A percentile compares a stretch with the other conserved stretches of the same genome.
Evolutionary conservation across 2,113 vertebrate genomes (phyloP).

Genomic region (Xiphophorus couchianus): DNA sequence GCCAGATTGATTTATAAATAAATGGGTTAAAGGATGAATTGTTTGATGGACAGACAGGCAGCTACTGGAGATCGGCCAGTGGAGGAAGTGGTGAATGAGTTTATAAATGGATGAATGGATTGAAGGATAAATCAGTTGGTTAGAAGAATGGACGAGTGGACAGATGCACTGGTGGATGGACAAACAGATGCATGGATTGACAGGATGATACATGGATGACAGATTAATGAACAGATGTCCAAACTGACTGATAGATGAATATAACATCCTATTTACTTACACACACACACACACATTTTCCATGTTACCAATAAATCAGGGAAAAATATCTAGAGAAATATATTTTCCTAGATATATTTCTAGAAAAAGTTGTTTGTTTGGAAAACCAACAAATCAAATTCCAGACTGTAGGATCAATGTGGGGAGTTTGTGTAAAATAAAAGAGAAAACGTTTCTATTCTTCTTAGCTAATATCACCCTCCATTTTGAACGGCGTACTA

Average conservation of each 20-base stretch:
- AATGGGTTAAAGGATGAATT: not conserved
- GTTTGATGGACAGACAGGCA: not conserved
- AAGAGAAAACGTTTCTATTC: conserved; percentile 28
- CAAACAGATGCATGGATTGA: not conserved
- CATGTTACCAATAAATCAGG: not conserved
- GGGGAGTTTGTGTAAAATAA: conserved; percentile 17
- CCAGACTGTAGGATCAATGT: not conserved
- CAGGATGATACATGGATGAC: too few relatives aligned
- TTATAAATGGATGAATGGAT: not conserved
- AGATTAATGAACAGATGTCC: not conserved
- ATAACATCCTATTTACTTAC: not conserved
- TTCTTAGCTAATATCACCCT: conserved; percentile 37
- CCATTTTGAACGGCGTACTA: conserved; percentile 44
- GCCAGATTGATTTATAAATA: too few relatives aligned
- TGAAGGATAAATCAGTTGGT: not conserved
- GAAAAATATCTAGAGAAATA: not conserved
- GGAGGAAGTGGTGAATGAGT: not conserved
- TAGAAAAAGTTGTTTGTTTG: not conserved
- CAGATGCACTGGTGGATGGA: not conserved
- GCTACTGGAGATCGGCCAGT: too few relatives aligned
- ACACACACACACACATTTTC: not conserved
- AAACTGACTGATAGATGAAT: not conserved
- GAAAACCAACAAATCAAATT: not conserved
- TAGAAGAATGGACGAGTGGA: not conserved
- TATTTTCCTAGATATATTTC: not conserved